Percentiles rank a stretch among this genome's conserved stretches.
These are phyloP conservation scores for Hepsetus odoe DNA, from an alignment of 2,113 vertebrate genomes.

Conservation along the genomic window DNA sequence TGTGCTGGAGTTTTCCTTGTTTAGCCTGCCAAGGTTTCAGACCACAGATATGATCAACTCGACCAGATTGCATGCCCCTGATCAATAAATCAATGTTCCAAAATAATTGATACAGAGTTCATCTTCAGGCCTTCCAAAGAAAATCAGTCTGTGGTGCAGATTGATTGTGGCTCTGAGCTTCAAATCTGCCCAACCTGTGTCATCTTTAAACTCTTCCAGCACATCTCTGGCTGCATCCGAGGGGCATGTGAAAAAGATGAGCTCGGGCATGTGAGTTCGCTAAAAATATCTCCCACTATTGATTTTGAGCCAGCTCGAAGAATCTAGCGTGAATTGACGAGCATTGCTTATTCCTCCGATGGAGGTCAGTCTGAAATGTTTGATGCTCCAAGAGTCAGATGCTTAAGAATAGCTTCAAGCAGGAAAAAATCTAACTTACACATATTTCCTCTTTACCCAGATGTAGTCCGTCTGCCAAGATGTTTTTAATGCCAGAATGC, in stretches of 20 bases:
- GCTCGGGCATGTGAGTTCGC: slow-evolving; percentile 11
- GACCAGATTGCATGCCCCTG: too few species aligned
- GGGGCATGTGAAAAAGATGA: slow-evolving; percentile 1
- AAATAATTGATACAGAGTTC: too few species aligned
- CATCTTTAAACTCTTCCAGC: slow-evolving; percentile 28
- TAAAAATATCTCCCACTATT: slow-evolving; percentile 39
- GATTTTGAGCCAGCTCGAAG: slow-evolving; percentile 39
- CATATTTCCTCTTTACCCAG: too few species aligned
- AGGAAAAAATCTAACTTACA: too few species aligned
- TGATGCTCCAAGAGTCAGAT: neutral
- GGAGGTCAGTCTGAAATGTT: neutral
- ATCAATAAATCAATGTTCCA: too few species aligned
- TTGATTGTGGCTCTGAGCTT: neutral
- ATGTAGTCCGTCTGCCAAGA: too few species aligned
- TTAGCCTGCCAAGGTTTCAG: too few species aligned
- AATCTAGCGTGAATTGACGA: slow-evolving; percentile 12
- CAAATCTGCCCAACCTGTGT: neutral
- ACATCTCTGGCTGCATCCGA: slow-evolving; percentile 31
- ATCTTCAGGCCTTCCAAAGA: neutral
- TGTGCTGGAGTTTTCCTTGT: too few species aligned
- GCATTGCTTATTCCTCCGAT: neutral
- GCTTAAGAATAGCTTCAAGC: too few species aligned
- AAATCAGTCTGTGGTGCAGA: neutral
- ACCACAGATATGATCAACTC: too few species aligned
- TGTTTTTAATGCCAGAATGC: too few species aligned